Base-by-base conservation (phyloP, 2,888 invertebrate genomes). In the Nomada fucata region DNA sequence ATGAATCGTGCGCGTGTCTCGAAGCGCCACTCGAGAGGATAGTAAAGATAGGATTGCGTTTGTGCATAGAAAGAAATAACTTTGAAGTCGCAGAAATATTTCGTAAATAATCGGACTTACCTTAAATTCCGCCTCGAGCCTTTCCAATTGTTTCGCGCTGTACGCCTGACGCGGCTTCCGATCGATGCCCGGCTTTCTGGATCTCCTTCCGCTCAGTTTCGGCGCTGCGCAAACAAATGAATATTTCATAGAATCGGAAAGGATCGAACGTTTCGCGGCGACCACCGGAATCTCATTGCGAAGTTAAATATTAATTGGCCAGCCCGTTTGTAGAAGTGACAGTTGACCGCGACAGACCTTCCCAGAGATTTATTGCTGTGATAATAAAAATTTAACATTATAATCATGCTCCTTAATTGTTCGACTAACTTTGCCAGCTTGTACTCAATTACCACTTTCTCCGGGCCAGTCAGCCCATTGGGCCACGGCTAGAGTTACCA, bases 131-230 rank as follows among this genome's bases (percentile, higher is more conserved):
- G 96, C 96, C 94, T 99, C 99, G 42, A 99, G 95, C 82, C 97
- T 95, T 90, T 99, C 98, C 52, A 99, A 94, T 92, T 99, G 99
- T 91, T 97, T 98, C 0, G 98, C 97, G 92, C 98, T 98, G 95
- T 99, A 99, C 0, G 99, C 99, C 94, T 99, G 99, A 2, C 99
- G 95, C 0, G 99, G 99, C 93, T 99, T 99, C 15, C 99, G 94
- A 92, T 99, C 99, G 18, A 98, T 96, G 0, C 98, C 98, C 0
- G 97, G 97, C 92, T 98, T 97, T 44, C 98, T 95, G 0, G 97
- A 96, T 89, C 98, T 95, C 90, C 98, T 95, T 69, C 96, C 97
- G 86, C 95, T 95, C 85, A 96, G 96, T 94, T 98, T 98, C 29
- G 97, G 97, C 88, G 96, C 97, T 97, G 94, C 55, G 61, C 42